A percentile compares a stretch with the other conserved stretches of the same genome.
These are phyloP conservation scores for Andricus grossulariae DNA, from an alignment of 1,140 invertebrate genomes.

Conservation along the genomic window DNA sequence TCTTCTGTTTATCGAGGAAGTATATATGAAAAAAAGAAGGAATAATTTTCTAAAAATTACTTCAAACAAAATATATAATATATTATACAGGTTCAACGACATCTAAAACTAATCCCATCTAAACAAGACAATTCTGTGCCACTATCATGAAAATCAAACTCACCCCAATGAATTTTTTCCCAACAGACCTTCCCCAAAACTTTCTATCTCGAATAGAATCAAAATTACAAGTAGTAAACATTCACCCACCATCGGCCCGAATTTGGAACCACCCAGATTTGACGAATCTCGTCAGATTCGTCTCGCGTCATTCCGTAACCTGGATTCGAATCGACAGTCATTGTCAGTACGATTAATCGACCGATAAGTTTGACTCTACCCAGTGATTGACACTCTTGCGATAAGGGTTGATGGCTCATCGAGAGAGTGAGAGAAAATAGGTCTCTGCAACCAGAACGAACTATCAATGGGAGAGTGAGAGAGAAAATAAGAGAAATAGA, in stretches of 20 bases:
- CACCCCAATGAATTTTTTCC: too few relatives aligned
- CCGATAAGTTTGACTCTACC: slow-evolving; percentile 44
- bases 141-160: too few relatives aligned
- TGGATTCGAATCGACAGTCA: slow-evolving; percentile 50
- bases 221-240: too few relatives aligned
- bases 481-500: slow-evolving; percentile 22
- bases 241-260: not conserved
- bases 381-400: slow-evolving; percentile 47
- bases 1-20: too few relatives aligned
- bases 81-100: too few relatives aligned
- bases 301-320: slow-evolving; percentile 16
- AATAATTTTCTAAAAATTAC: too few relatives aligned
- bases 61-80: too few relatives aligned
- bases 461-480: not conserved
- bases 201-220: too few relatives aligned
- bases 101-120: too few relatives aligned
- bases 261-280: not conserved
- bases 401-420: slow-evolving; percentile 43
- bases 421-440: slow-evolving; percentile 4
- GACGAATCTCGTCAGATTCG: slow-evolving; percentile 29
- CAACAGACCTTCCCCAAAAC: too few relatives aligned
- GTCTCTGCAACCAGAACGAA: not conserved
- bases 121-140: too few relatives aligned
- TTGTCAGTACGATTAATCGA: slow-evolving; percentile 50
- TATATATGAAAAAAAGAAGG: too few relatives aligned